Conservation (phyloP, 1,140 invertebrate genomes). For the Pinna nobilis region DNA sequence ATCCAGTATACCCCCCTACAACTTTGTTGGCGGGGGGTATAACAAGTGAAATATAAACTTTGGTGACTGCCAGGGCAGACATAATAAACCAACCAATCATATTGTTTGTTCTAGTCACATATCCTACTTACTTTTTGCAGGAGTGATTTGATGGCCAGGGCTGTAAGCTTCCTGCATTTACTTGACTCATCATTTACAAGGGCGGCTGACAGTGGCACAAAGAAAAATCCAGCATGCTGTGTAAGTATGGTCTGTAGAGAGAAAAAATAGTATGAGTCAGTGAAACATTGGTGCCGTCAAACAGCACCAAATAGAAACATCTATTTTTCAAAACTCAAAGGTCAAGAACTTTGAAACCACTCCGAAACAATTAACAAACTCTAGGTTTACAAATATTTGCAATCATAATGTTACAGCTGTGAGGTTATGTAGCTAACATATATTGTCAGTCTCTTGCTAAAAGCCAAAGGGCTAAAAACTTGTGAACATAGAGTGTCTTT, state of each 20-base stretch:
- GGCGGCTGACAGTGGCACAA: conserved; percentile 82
- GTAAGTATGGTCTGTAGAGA: conserved; percentile 78
- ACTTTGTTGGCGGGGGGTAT: too few relatives aligned
- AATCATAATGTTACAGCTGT: neutral
- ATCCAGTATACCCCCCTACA: too few relatives aligned
- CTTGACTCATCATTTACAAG: conserved; percentile 74
- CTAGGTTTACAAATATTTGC: neutral
- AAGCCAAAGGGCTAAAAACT: too few relatives aligned
- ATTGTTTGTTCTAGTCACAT: neutral
- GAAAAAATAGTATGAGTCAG: neutral
- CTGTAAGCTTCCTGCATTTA: conserved; percentile 72
- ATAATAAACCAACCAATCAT: neutral
- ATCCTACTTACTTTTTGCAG: conserved; percentile 66
- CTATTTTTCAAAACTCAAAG: neutral
- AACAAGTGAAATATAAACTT: too few relatives aligned
- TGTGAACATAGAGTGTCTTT: too few relatives aligned
- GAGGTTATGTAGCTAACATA: too few relatives aligned
- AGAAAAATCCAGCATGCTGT: conserved; percentile 81
- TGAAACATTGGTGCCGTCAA: neutral
- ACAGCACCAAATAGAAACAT: neutral
- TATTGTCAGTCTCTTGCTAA: too few relatives aligned
- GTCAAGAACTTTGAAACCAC: neutral
- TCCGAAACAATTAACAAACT: neutral
- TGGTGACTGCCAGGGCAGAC: too few relatives aligned
- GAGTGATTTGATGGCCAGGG: conserved; percentile 71